These are phyloP conservation scores for Bombus balteatus DNA, from an alignment of 1,140 invertebrate genomes.

Conservation along the genomic window DNA sequence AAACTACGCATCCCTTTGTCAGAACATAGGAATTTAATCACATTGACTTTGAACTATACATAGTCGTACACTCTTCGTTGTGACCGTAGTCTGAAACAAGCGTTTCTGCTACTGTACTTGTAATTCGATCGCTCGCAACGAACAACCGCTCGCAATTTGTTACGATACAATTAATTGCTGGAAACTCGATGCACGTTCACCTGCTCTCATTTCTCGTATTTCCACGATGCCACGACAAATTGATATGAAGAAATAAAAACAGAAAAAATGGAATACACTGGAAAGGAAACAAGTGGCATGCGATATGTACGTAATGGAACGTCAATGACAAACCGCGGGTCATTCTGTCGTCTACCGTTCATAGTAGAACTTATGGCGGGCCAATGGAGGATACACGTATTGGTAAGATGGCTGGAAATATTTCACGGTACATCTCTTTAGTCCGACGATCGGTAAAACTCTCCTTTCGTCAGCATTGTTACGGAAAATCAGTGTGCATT, in stretches of 20 bases:
- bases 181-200: neutral
- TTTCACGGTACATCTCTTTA: constrained; percentile 53
- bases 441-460: constrained; percentile 63
- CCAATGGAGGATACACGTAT: neutral
- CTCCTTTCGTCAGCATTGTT: constrained; percentile 69
- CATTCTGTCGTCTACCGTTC: too few species aligned
- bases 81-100: too few species aligned
- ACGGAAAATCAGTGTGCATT: constrained; percentile 70
- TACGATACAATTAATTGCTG: too few species aligned
- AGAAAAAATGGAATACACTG: neutral
- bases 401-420: constrained; percentile 45
- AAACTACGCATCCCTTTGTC: too few species aligned
- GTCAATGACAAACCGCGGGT: neutral
- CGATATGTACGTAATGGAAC: neutral
- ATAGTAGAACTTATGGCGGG: neutral
- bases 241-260: neutral
- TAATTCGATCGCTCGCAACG: too few species aligned
- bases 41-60: too few species aligned
- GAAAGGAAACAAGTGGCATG: neutral
- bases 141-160: too few species aligned
- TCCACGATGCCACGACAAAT: neutral
- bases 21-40: too few species aligned
- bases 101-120: too few species aligned
- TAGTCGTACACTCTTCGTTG: too few species aligned
- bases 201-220: neutral